A percentile compares a stretch with the other conserved stretches of the same genome.
These are phyloP conservation scores for Stenodema calcarata DNA, from an alignment of 2,888 invertebrate genomes.

Conservation along the genomic window DNA sequence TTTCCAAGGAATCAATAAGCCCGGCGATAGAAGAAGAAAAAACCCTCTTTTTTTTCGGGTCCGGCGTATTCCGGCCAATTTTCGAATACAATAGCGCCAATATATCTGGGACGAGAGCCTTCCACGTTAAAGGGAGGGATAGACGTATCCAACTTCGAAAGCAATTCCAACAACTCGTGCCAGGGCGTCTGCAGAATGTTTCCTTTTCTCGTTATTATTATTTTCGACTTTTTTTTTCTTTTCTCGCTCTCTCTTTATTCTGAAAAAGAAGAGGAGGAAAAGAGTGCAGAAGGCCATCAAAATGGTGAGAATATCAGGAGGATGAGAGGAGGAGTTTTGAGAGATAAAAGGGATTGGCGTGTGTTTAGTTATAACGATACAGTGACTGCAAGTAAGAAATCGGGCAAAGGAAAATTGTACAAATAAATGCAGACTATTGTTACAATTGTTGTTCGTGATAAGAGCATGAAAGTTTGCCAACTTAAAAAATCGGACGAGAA, in stretches of 20 bases:
- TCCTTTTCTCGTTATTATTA: slow-evolving; percentile 26
- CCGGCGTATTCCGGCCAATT: slow-evolving; percentile 35
- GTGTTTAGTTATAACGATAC: no score
- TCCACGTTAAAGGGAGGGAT: slow-evolving; percentile 15
- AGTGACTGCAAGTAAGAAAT: no score
- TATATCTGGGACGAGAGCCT: slow-evolving; percentile 14
- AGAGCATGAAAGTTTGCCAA: no score
- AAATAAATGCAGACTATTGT: no score
- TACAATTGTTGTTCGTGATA: no score
- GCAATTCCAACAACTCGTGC: slow-evolving; percentile 27
- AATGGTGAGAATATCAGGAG: neutral
- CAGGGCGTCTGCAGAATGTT: slow-evolving; percentile 12
- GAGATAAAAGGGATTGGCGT: no score
- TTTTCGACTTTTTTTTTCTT: neutral
- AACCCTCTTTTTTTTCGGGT: neutral
- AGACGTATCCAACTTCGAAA: slow-evolving; percentile 29
- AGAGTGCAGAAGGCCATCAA: slow-evolving; percentile 4
- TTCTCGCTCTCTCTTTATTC: neutral
- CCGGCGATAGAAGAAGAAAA: neutral
- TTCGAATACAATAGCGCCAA: slow-evolving; percentile 27
- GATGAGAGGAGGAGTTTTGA: neutral
- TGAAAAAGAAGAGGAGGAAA: neutral
- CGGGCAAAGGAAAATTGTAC: no score
- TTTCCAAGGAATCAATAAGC: slow-evolving; percentile 14
- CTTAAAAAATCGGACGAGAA: no score